Conservation (phyloP, 2,888 invertebrate species). For the Uloborus plumipes region DNA sequence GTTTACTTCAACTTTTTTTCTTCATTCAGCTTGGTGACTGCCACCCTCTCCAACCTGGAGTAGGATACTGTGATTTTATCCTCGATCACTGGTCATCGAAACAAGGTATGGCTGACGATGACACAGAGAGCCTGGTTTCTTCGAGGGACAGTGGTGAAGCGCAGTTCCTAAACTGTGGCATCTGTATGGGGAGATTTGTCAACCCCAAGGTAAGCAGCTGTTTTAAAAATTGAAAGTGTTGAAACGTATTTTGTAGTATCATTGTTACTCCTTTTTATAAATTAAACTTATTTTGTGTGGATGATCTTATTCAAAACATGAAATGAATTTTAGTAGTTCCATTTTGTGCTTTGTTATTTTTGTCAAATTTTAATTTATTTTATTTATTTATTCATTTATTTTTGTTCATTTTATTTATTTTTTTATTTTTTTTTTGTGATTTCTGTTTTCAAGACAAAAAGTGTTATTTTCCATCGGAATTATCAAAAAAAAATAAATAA, state of each 20-base stretch:
- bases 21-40: constrained; percentile 33
- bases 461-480: too few relatives aligned
- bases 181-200: constrained; percentile 56
- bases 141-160: constrained; percentile 49
- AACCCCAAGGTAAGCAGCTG: constrained; percentile 46
- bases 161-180: constrained; percentile 54
- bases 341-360: background rate
- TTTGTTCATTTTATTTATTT: too few relatives aligned
- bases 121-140: constrained; percentile 41
- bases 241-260: too few relatives aligned
- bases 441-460: too few relatives aligned
- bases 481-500: too few relatives aligned
- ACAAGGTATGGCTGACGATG: constrained; percentile 55
- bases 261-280: too few relatives aligned
- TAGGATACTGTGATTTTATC: constrained; percentile 43
- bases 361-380: too few relatives aligned
- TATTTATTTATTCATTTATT: too few relatives aligned
- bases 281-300: background rate
- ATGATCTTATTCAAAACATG: background rate
- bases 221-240: too few relatives aligned
- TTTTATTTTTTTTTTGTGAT: background rate
- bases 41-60: constrained; percentile 5
- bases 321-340: background rate
- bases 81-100: constrained; percentile 44
- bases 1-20: background rate